phyloP scores from a whole-genome alignment of 1,140 invertebrate genomes.

The Asobara japonica region DNA sequence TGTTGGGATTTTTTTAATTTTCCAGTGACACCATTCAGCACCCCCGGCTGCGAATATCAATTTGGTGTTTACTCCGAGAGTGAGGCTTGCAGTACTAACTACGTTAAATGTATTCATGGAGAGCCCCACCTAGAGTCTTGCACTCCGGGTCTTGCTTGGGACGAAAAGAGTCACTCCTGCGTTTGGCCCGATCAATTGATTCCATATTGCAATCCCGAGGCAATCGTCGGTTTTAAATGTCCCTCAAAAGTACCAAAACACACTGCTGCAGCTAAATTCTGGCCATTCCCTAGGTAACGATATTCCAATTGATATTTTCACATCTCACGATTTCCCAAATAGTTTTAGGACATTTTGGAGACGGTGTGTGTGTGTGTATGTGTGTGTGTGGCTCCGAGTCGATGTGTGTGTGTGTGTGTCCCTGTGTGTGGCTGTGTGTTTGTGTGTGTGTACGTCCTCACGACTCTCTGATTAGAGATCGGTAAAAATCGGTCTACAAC shows the following conservation, averaged over 20 bases:
- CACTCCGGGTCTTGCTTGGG: slow-evolving; percentile 87
- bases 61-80: slow-evolving; percentile 88
- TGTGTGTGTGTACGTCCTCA: too few relatives aligned
- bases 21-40: slow-evolving; percentile 80
- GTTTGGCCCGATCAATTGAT: slow-evolving; percentile 92
- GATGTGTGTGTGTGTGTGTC: too few relatives aligned
- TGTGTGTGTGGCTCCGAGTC: too few relatives aligned
- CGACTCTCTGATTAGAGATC: too few relatives aligned
- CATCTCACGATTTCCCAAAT: too few relatives aligned
- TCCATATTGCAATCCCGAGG: slow-evolving; percentile 87
- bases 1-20: neutral
- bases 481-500: too few relatives aligned
- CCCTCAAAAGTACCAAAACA: slow-evolving; percentile 83
- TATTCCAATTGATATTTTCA: too few relatives aligned
- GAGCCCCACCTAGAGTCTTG: slow-evolving; percentile 81
- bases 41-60: slow-evolving; percentile 85
- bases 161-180: slow-evolving; percentile 87
- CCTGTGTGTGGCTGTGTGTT: too few relatives aligned
- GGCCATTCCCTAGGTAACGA: slow-evolving; percentile 81
- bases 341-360: too few relatives aligned
- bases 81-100: slow-evolving; percentile 82
- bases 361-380: too few relatives aligned
- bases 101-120: slow-evolving; percentile 87
- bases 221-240: slow-evolving; percentile 84
- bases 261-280: slow-evolving; percentile 83